These are phyloP conservation scores for Leptopilina drosophilae DNA, from an alignment of 2,888 invertebrate species.

Conservation along the genomic window DNA sequence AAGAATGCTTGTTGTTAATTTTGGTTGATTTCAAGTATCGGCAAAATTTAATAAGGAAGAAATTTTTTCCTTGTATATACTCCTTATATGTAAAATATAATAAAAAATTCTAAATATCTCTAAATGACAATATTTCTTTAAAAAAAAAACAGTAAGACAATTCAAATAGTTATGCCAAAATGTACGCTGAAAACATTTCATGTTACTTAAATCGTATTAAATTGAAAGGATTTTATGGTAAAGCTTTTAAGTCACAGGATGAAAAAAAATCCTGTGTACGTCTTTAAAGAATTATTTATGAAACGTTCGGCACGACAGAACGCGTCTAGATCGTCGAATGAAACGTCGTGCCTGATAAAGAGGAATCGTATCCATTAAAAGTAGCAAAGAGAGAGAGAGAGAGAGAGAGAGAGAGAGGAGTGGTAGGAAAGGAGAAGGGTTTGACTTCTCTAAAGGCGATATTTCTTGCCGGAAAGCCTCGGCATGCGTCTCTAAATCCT, in stretches of 20 bases:
- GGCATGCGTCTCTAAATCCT: conserved; percentile 58
- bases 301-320: conserved; percentile 45
- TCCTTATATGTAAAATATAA: no score
- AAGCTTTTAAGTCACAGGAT: conserved; percentile 3
- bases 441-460: conserved; percentile 45
- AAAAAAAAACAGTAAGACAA: no score
- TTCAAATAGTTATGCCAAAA: no score
- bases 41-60: no score
- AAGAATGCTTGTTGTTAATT: no score
- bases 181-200: neutral
- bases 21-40: no score
- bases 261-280: conserved; percentile 40
- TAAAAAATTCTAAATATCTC: no score
- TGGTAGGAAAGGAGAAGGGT: conserved; percentile 16
- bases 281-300: conserved; percentile 53
- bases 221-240: conserved; percentile 19
- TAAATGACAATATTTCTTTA: no score
- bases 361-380: conserved; percentile 58
- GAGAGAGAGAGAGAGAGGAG: conserved; percentile 5
- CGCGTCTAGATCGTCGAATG: conserved; percentile 49
- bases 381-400: conserved; percentile 44
- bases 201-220: neutral
- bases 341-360: conserved; percentile 50
- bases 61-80: no score
- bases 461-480: conserved; percentile 48